Conservation (phyloP, 2,113 vertebrate genomes). For the Alligator mississippiensis region DNA sequence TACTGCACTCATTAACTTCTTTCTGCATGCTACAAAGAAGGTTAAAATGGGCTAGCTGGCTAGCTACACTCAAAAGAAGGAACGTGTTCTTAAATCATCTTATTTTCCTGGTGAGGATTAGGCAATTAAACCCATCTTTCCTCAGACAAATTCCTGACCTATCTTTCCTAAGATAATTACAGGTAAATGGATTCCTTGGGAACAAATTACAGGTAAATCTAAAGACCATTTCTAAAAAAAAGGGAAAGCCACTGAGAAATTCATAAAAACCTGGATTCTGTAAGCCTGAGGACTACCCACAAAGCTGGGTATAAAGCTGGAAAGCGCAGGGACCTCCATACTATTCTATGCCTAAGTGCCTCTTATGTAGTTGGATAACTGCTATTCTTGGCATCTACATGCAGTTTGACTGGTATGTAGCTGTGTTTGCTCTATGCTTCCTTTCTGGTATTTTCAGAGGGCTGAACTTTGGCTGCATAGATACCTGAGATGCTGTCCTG, state of each 20-base stretch:
- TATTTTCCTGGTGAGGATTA: not conserved
- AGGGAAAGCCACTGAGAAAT: not conserved
- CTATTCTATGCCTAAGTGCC: too few relatives aligned
- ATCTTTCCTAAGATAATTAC: not conserved
- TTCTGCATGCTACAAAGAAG: not conserved
- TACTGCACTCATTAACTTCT: accelerated
- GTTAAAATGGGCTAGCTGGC: not conserved
- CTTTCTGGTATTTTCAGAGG: too few relatives aligned
- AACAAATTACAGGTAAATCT: accelerated
- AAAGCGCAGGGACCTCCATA: too few relatives aligned
- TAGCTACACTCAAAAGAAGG: not conserved
- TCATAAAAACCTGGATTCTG: not conserved
- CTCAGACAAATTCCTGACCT: not conserved
- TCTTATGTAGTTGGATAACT: too few relatives aligned
- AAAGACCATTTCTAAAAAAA: not conserved
- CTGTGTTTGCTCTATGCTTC: too few relatives aligned
- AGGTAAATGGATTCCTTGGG: not conserved
- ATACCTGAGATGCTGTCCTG: too few relatives aligned
- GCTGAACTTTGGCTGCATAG: too few relatives aligned
- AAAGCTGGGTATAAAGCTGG: too few relatives aligned
- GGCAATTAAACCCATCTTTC: not conserved
- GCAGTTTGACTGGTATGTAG: too few relatives aligned
- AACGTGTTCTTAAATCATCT: not conserved
- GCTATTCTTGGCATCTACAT: too few relatives aligned
- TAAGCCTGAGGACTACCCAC: not conserved